Percentiles rank a stretch among this genome's conserved stretches.
Conservation (phyloP, 2,888 invertebrate genomes). For the Aradus depressus region DNA sequence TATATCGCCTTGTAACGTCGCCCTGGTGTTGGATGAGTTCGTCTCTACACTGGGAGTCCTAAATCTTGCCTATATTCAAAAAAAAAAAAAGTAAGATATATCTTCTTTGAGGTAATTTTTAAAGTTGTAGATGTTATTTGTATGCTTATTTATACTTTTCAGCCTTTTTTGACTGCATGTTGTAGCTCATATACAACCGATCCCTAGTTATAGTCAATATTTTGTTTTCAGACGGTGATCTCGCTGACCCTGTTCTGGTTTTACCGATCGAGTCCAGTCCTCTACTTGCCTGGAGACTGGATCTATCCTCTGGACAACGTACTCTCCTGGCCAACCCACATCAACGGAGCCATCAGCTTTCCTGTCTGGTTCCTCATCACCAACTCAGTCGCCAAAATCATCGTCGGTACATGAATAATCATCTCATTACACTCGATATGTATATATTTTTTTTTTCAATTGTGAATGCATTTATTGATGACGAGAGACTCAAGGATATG, state of each 20-base stretch:
- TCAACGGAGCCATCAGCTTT: constrained; percentile 22
- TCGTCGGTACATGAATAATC: constrained; percentile 8
- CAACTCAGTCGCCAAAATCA: constrained; percentile 16
- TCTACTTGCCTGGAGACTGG: constrained; percentile 21
- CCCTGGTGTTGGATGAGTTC: too few species aligned
- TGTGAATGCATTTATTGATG: too few species aligned
- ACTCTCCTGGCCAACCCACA: constrained; percentile 21
- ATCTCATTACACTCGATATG: too few species aligned
- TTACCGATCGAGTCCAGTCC: constrained; percentile 20
- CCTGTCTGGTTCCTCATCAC: constrained; percentile 25
- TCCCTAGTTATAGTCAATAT: too few species aligned
- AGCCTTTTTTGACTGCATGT: background rate
- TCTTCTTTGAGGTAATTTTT: background rate
- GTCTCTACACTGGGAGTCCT: too few species aligned
- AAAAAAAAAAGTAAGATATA: too few species aligned
- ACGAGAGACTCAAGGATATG: too few species aligned
- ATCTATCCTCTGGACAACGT: constrained; percentile 17
- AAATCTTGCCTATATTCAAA: too few species aligned
- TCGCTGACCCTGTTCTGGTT: constrained; percentile 23
- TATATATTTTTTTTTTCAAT: too few species aligned
- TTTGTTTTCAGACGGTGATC: constrained; percentile 17
- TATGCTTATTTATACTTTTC: background rate
- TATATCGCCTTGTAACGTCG: too few species aligned
- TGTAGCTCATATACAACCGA: background rate
- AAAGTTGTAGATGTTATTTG: background rate